Percentiles rank a stretch among this genome's conserved stretches.
Conservation (phyloP, 1,140 invertebrate species). For the Scaptomyza hsui region DNA sequence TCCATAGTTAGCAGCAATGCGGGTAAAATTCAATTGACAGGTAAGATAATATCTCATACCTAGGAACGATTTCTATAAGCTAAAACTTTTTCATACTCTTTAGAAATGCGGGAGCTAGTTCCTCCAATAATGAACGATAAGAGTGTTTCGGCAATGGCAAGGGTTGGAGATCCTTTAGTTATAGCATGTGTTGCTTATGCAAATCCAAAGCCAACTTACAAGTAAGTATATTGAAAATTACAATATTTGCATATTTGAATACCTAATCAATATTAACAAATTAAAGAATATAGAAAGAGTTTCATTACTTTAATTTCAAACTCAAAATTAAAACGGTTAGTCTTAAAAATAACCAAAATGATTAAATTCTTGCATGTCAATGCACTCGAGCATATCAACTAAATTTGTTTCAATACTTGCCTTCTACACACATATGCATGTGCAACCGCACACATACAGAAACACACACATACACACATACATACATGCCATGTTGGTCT, state of each 20-base stretch:
- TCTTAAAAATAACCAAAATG: not conserved
- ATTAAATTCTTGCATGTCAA: conserved; percentile 43
- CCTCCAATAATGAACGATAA: conserved; percentile 86
- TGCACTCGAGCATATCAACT: conserved; percentile 45
- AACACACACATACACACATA: not conserved
- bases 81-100: conserved; percentile 11
- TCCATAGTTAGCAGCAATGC: conserved; percentile 88
- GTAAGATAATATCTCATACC: conserved; percentile 81
- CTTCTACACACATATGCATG: conserved; percentile 7
- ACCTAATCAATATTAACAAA: too few species aligned
- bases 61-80: not conserved
- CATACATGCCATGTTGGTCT: conserved; percentile 7
- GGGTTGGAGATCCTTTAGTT: conserved; percentile 86
- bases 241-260: too few species aligned
- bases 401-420: conserved; percentile 49
- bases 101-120: conserved; percentile 85
- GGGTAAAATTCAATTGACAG: conserved; percentile 89
- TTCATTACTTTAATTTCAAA: too few species aligned
- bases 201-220: conserved; percentile 86
- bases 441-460: conserved; percentile 4
- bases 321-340: not conserved
- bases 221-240: conserved; percentile 81
- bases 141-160: conserved; percentile 84
- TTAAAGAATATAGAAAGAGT: too few species aligned
- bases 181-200: conserved; percentile 88